phyloP scores from a whole-genome alignment of 2,797 vertebrate genomes.

The Ceryle rudis region DNA sequence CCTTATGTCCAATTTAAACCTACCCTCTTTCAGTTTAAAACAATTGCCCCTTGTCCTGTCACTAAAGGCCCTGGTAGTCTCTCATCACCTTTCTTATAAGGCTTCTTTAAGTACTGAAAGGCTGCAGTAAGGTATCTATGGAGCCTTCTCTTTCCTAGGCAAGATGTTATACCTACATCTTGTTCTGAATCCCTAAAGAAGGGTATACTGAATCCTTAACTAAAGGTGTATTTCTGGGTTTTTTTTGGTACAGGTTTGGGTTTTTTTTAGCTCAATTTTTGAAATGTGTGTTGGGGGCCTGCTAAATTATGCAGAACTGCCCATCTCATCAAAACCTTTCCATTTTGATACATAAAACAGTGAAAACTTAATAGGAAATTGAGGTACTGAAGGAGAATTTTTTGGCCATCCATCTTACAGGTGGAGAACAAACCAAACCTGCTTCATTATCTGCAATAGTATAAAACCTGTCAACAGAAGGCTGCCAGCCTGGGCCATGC shows the following conservation, averaged over 20 bases:
- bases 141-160: not conserved
- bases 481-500: not conserved
- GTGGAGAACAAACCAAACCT: not conserved
- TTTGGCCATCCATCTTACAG: rapidly evolving
- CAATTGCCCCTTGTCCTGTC: not conserved
- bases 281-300: not conserved
- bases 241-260: rapidly evolving
- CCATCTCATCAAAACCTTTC: not conserved
- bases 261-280: not conserved
- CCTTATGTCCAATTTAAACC: not conserved
- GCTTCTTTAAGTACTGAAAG: not conserved
- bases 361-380: not conserved
- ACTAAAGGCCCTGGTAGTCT: too few relatives aligned
- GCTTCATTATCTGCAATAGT: not conserved
- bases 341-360: not conserved
- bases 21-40: not conserved
- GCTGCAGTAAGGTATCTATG: not conserved
- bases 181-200: not conserved
- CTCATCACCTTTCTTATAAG: not conserved
- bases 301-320: not conserved
- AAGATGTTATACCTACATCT: not conserved
- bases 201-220: not conserved
- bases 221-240: not conserved
- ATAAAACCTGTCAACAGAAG: not conserved
- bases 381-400: not conserved